These are phyloP conservation scores for Apus apus DNA, from an alignment of 2,113 vertebrate species.

Conservation along the genomic window DNA sequence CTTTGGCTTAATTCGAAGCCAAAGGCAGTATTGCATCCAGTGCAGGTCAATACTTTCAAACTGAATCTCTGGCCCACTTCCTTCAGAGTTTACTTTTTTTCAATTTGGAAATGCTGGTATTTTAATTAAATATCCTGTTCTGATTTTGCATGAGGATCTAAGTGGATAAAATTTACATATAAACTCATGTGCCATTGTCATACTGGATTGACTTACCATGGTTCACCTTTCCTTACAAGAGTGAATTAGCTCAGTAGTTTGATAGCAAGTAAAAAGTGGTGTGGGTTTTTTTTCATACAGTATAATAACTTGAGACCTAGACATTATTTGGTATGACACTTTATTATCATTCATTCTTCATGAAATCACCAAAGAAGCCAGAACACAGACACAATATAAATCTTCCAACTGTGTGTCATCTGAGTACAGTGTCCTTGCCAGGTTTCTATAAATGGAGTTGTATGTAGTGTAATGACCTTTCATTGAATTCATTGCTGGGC, in stretches of 20 bases:
- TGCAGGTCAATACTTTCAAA: background rate
- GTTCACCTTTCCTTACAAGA: background rate
- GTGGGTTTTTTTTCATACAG: background rate
- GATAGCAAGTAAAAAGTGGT: background rate
- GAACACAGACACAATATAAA: background rate
- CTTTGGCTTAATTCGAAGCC: background rate
- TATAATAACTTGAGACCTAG: background rate
- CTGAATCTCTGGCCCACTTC: background rate
- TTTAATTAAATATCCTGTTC: background rate
- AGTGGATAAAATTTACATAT: background rate
- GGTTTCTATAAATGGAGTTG: background rate
- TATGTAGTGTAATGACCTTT: conserved; percentile 7
- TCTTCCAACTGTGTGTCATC: background rate
- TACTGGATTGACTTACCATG: background rate
- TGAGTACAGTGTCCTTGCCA: background rate
- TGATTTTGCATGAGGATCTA: background rate
- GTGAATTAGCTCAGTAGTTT: background rate
- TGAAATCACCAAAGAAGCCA: background rate
- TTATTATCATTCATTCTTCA: background rate
- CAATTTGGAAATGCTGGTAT: background rate
- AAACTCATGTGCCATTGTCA: background rate
- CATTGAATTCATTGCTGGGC: conserved; percentile 32
- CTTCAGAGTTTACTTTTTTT: background rate
- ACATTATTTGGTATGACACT: background rate
- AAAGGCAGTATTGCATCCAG: background rate